phyloP scores from a whole-genome alignment of 2,113 vertebrate genomes.

The Vulpes lagopus region DNA sequence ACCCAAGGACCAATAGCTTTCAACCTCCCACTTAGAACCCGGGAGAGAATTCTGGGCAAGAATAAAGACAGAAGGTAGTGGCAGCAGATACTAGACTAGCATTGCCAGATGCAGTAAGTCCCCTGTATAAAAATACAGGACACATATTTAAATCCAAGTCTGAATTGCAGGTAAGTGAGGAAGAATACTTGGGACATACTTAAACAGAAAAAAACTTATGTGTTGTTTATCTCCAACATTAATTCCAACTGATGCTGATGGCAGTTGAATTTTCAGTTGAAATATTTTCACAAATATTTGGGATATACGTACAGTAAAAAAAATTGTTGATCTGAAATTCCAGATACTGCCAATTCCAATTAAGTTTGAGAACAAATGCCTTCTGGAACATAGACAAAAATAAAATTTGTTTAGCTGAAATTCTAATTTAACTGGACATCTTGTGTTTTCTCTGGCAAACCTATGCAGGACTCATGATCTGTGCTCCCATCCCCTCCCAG shows the following conservation, averaged over 20 bases:
- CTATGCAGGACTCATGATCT: neutral
- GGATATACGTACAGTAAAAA: neutral
- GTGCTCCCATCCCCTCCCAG: no score
- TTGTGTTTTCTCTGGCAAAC: neutral
- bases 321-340: neutral
- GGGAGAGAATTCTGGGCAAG: neutral
- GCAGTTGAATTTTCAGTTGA: neutral
- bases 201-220: neutral
- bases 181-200: neutral
- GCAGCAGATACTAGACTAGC: no score
- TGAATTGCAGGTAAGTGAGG: neutral
- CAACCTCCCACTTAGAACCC: neutral
- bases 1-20: neutral
- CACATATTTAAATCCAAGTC: neutral
- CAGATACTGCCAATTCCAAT: neutral
- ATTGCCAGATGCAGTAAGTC: neutral
- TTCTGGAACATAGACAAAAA: no score
- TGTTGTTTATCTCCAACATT: neutral
- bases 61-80: neutral
- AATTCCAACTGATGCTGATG: neutral
- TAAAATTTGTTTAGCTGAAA: no score
- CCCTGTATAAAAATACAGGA: neutral
- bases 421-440: neutral
- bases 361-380: neutral
- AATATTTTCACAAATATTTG: neutral